These are phyloP conservation scores for Macropodus opercularis DNA, from an alignment of 2,797 vertebrate genomes.

Conservation along the genomic window DNA sequence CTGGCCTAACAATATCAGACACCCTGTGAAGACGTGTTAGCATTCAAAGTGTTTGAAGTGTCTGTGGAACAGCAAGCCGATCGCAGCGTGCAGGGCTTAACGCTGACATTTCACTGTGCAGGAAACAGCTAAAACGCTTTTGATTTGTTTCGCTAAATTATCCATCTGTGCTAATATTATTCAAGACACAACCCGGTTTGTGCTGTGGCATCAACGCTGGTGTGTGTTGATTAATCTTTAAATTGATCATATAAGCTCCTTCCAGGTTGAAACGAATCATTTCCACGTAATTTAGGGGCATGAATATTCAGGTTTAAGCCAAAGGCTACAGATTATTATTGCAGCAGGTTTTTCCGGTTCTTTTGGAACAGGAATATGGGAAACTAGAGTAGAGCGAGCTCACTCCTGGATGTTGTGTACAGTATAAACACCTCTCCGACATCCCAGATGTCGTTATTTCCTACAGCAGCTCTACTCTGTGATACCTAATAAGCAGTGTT, in stretches of 20 bases:
- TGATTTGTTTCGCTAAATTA: slow-evolving; percentile 43
- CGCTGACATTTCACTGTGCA: slow-evolving; percentile 50
- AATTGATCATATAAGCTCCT: slow-evolving; percentile 43
- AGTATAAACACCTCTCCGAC: slow-evolving; percentile 68
- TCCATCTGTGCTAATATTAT: slow-evolving; percentile 25
- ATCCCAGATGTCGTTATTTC: slow-evolving; percentile 68
- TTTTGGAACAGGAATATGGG: slow-evolving; percentile 41
- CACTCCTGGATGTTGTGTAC: slow-evolving; percentile 55
- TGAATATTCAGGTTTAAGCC: slow-evolving; percentile 45
- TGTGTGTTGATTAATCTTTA: slow-evolving; percentile 27
- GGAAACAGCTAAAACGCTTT: slow-evolving; percentile 27
- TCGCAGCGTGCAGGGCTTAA: slow-evolving; percentile 38
- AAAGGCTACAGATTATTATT: slow-evolving; percentile 43
- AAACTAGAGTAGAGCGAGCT: slow-evolving; percentile 39
- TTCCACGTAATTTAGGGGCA: slow-evolving; percentile 24
- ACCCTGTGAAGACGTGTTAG: slow-evolving; percentile 73
- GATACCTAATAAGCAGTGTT: slow-evolving; percentile 73
- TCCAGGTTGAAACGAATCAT: slow-evolving; percentile 37
- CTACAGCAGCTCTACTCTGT: slow-evolving; percentile 49
- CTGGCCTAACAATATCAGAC: slow-evolving; percentile 77
- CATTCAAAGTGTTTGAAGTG: slow-evolving; percentile 72
- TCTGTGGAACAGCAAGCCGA: slow-evolving; percentile 60
- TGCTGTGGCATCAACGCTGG: neutral
- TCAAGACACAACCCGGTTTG: slow-evolving; percentile 4
- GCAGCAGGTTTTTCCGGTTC: slow-evolving; percentile 47